Evolutionary conservation across 2,888 invertebrate species (phyloP), one percentile per base, ranked within the genome.

Genomic region (Apodemia hepburni): DNA sequence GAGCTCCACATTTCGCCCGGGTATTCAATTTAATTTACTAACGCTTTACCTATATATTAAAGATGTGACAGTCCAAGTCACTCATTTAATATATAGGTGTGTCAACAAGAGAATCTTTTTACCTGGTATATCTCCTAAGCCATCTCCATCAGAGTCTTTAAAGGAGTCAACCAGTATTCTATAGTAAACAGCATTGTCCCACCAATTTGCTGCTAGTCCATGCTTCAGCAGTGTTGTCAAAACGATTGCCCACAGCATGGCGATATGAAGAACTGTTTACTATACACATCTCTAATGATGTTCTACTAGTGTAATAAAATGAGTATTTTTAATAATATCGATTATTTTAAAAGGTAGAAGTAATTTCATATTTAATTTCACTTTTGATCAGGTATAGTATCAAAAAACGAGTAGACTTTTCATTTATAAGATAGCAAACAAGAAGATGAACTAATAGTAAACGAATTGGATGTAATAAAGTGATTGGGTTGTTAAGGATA

Each of bases 61-160:
- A n/a, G n/a, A n/a, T n/a, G n/a, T n/a, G 7, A 1, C 8, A 7
- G 6, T 0, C 4, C 8, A 8, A 33, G 6, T 33, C 33, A 33
- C 33, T 33, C 33, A 8, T 33, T 33, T 8, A 29, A 29, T 6
- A 29, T 29, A 0, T 29, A 29, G 33, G n/a, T 33, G 8, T 1
- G 8, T 33, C 8, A 59, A 15, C 18, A 51, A 4, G 12, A 4
- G 22, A 17, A 18, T 51, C 11, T 3, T 59, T 6, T 78, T 80
- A 93, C 97, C 98, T 78, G 90, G 92, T 5, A 98, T 80, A 81
- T 98, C 98, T 0, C 98, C 98, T n/a, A 95, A 83, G 5, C 98
- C 98, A 79, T 97, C 96, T 0, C 95, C 95, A 78, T 97, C 88
- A 0, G 93, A 92, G 80, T 98, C 98, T 76, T 93, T 94, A 84